Evolutionary conservation across 2,113 vertebrate genomes (phyloP).

Genomic region (Peromyscus leucopus): DNA sequence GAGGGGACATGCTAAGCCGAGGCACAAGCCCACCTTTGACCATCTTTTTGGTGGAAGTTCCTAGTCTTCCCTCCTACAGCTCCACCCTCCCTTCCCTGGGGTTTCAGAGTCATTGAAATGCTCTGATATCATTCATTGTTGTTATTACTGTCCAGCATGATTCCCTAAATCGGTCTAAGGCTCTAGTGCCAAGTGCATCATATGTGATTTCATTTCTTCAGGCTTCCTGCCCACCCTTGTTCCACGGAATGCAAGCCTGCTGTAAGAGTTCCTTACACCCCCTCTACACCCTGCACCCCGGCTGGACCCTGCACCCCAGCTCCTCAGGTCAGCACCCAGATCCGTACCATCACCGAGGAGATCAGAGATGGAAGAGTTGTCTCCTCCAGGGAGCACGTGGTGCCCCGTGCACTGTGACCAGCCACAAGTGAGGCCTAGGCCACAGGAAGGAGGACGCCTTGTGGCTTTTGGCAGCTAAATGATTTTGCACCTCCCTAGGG

Average conservation of each 20-base stretch:
- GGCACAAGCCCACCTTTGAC: too few relatives aligned
- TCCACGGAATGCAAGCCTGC: constrained; percentile 59
- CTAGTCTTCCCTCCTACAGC: not conserved
- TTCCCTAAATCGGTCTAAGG: too few relatives aligned
- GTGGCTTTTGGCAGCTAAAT: not conserved
- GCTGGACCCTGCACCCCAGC: not conserved
- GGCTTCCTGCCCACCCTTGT: constrained; percentile 76
- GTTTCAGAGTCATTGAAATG: not conserved
- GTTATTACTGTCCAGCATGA: not conserved
- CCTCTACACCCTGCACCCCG: not conserved
- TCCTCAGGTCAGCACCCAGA: constrained; percentile 74
- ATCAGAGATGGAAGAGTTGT: constrained; percentile 80
- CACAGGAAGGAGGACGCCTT: constrained; percentile 21
- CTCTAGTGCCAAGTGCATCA: fast-evolving
- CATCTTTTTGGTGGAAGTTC: not conserved
- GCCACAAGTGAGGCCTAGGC: not conserved
- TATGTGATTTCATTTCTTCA: constrained; percentile 35
- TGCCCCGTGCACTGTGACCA: constrained; percentile 39
- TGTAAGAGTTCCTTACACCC: not conserved
- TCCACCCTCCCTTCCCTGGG: fast-evolving
- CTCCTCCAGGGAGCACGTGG: constrained; percentile 78
- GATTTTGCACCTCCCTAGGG: not conserved
- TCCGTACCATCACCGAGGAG: constrained; percentile 80
- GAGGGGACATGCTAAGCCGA: not conserved
- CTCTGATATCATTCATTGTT: not conserved